These are phyloP conservation scores for Polypedilum vanderplanki DNA, from an alignment of 1,140 invertebrate genomes.

Conservation along the genomic window DNA sequence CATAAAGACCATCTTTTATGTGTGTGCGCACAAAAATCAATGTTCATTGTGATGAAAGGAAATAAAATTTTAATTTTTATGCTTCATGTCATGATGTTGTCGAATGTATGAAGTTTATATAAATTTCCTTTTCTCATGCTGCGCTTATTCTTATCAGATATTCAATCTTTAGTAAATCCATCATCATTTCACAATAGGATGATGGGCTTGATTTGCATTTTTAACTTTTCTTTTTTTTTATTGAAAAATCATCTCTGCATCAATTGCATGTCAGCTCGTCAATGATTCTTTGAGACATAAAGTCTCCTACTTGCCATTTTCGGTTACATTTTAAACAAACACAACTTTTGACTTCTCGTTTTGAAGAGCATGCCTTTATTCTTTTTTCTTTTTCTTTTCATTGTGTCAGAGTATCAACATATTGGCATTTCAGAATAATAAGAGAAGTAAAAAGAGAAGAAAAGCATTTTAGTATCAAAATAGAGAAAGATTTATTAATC, in stretches of 20 bases:
- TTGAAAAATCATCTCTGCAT: background rate
- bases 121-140: no score
- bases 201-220: conserved; percentile 22
- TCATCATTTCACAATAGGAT: conserved; percentile 18
- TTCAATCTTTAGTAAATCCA: conserved; percentile 27
- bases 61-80: conserved; percentile 25
- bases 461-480: background rate
- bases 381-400: background rate
- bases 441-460: background rate
- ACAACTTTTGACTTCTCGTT: background rate
- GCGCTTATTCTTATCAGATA: background rate
- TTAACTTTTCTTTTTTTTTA: background rate
- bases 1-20: background rate
- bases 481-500: conserved; percentile 10
- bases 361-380: background rate
- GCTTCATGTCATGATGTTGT: background rate
- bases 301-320: conserved; percentile 17
- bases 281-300: background rate
- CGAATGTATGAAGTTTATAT: background rate
- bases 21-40: background rate
- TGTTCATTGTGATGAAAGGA: background rate
- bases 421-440: background rate
- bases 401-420: background rate
- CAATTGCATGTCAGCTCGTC: background rate
- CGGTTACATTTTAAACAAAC: background rate